Conservation (phyloP, 1,140 invertebrate genomes). For the Brachionus rubens region DNA sequence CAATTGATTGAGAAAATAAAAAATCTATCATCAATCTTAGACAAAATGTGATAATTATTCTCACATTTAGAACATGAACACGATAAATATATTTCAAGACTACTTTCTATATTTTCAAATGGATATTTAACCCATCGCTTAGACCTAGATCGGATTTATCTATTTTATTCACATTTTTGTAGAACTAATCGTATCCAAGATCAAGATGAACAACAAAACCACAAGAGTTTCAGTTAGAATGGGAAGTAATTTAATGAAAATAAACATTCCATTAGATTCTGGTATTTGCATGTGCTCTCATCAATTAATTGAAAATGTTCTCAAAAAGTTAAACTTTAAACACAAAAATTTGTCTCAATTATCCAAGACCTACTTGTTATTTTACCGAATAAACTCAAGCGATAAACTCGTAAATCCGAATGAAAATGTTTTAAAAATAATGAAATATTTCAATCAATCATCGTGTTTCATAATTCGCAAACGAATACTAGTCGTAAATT, state of each 20-base stretch:
- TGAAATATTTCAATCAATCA: not conserved
- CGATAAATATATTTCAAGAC: too few relatives aligned
- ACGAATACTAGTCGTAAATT: not conserved
- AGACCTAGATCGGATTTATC: too few relatives aligned
- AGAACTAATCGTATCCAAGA: not conserved
- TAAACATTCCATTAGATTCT: not conserved
- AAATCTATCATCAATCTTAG: too few relatives aligned
- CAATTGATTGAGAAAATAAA: not conserved
- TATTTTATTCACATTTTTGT: not conserved
- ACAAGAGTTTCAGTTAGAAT: not conserved
- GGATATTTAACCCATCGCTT: too few relatives aligned
- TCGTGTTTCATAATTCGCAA: conserved; percentile 9
- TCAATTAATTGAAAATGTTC: not conserved
- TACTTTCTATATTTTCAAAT: too few relatives aligned
- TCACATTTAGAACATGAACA: too few relatives aligned
- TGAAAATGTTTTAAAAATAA: not conserved
- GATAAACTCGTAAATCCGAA: not conserved
- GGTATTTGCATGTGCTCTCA: not conserved
- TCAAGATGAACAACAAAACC: not conserved
- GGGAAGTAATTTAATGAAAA: not conserved
- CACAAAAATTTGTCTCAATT: not conserved
- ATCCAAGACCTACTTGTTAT: not conserved
- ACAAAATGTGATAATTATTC: too few relatives aligned
- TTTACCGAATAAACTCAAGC: not conserved
- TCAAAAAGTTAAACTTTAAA: conserved; percentile 1